Percentiles rank a stretch among this genome's conserved stretches.
phyloP scores from a whole-genome alignment of 2,113 vertebrate species.

The Ptyas mucosa region DNA sequence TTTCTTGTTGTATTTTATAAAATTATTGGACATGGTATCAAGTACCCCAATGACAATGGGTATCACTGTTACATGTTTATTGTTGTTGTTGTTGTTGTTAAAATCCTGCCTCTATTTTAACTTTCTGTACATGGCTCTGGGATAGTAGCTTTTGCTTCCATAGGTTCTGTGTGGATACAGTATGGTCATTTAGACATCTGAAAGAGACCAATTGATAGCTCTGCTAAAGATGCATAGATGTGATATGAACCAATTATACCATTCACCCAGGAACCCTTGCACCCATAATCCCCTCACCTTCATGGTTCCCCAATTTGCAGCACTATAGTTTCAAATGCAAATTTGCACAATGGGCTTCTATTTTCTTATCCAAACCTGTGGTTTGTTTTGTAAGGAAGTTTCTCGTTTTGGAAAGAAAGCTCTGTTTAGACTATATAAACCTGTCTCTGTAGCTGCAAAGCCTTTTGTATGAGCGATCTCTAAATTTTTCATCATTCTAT shows the following conservation, averaged over 20 bases:
- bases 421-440: background rate
- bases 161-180: background rate
- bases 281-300: background rate
- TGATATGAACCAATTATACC: background rate
- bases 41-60: no score
- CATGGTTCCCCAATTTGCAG: background rate
- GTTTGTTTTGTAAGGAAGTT: background rate
- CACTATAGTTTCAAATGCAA: background rate
- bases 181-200: background rate
- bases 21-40: no score
- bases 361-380: background rate
- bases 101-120: background rate
- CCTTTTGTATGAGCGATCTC: background rate
- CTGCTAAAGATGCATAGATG: background rate
- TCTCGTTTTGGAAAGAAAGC: background rate
- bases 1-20: no score
- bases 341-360: background rate
- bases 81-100: background rate
- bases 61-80: no score
- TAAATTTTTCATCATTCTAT: slow-evolving; percentile 5
- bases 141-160: background rate
- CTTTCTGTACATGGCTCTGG: background rate
- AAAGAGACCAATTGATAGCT: background rate
- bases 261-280: background rate
- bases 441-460: background rate